Base-by-base conservation (phyloP, 2,113 vertebrate species). In the Myiozetetes cayanensis region DNA sequence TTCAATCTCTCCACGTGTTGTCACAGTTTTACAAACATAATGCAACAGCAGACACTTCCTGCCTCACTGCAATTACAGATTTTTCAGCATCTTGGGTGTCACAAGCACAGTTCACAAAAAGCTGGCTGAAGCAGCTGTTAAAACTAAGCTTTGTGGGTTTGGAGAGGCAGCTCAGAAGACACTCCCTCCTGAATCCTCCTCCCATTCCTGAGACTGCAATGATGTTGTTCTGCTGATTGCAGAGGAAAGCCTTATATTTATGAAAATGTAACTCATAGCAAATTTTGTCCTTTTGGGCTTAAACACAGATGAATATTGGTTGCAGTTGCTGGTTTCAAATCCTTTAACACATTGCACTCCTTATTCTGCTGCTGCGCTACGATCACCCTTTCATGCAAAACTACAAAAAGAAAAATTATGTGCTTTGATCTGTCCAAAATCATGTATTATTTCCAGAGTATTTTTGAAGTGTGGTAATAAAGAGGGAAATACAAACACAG, bases 221-320 rank as follows among this genome's bases (percentile, higher is more conserved):
- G 68, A 6, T 6, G 21, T 1, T 31, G 46, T 41, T 87, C 81
- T 85, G 67, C 59, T 88, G 78, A 74, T 43, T 73, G 58, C 79
- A 89, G 55, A 67, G 31, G 47, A 81, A 55, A 77, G 30, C 43
- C 58, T 74, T 24, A 4, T 14, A 50, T 62, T 79, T 85, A 59
- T 35, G 43, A 88, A 94, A 91, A 50, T 5, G 58, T 79, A 82
- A 90, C 12, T 23, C 28, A 2, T 5, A n/a, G 46, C 37, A 95
- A 83, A 65, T 90, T 47, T 83, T 80, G 75, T 70, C 71, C 47
- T 83, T 93, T 86, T 31, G 58, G 55, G 33, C 82, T 95, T 82
- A 86, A 71, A 80, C 27, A 74, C 27, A 50, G 68, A 85, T 12
- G 39, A 90, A 33, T 27, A 21, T 30, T 66, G 50, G 9, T 78